A percentile compares a stretch with the other conserved stretches of the same genome.
Evolutionary conservation across 2,888 invertebrate genomes (phyloP).

Genomic region (Acleris emargana): DNA sequence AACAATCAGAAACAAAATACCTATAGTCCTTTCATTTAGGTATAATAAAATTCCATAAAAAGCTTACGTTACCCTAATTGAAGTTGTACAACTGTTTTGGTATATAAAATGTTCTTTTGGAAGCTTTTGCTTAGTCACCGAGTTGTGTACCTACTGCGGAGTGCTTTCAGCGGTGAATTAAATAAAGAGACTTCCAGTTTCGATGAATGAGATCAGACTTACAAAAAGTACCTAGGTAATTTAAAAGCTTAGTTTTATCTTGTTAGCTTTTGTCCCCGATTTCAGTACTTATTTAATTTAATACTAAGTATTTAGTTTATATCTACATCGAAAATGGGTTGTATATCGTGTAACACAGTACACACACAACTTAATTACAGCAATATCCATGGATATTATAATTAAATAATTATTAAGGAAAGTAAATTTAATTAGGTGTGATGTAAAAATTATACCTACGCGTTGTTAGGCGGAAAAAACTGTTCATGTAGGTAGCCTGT

Average conservation of each 20-base stretch:
- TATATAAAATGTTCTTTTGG: constrained; percentile 4
- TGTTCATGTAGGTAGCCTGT: too few species aligned
- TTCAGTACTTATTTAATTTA: too few species aligned
- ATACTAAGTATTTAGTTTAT: too few species aligned
- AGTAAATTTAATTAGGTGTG: too few species aligned
- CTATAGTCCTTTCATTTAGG: not conserved
- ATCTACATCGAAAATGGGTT: too few species aligned
- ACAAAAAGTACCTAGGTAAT: constrained; percentile 5
- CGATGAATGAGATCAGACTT: constrained; percentile 7
- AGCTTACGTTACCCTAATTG: constrained; percentile 9
- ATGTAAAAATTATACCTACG: too few species aligned
- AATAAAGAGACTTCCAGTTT: constrained; percentile 15
- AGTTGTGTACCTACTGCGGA: not conserved
- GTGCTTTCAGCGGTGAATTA: constrained; percentile 18
- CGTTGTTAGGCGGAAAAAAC: too few species aligned
- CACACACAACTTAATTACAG: too few species aligned
- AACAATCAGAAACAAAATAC: not conserved
- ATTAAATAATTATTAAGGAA: too few species aligned
- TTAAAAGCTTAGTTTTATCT: not conserved
- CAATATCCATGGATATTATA: too few species aligned
- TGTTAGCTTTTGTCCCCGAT: too few species aligned
- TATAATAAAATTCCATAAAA: not conserved
- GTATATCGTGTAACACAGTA: too few species aligned
- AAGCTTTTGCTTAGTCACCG: constrained; percentile 5
- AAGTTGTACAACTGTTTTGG: constrained; percentile 16